Evolutionary conservation across 2,113 vertebrate species (phyloP), one percentile per base, ranked within the genome.

Genomic region (Rhombomys opimus): DNA sequence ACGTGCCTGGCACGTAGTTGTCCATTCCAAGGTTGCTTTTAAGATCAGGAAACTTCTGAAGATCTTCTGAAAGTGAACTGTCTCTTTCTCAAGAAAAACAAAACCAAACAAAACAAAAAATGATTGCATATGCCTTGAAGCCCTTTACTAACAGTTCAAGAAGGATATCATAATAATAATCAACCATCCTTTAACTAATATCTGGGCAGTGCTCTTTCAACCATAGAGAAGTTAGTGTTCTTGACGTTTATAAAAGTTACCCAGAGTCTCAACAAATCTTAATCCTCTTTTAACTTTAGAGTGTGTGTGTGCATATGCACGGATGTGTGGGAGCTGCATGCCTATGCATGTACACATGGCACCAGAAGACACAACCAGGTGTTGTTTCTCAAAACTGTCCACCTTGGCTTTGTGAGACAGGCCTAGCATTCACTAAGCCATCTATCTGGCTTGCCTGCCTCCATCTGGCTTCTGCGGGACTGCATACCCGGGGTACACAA

Each of bases 181-280:
- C 12, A 93, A 30, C 27, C 38, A 50, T 35, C 13, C 68, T 93
- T 86, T 78, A 89, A 77, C 46, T 76, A 73, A 90, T 25, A 35
- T 9, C 8, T 63, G 61, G 46, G 20, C 54, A 90, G 4, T 84
- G 88, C 38, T 84, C n/a, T 87, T 25, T 72, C 23, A 94, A 52
- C 17, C 23, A 84, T 23, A 46, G 17, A 92, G 68, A 95, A 81
- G 59, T 90, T 41, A 86, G 54, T 78, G 38, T 54, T 89, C 41
- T 54, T 70, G 59, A 85, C 50, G 84, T 73, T 90, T 81, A 57
- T 57, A 18, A 94, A 87, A 38, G 57, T 73, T 85, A 95, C 27
- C 35, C 65, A 88, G 32, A 72, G 57, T 90, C 20, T 96, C 73
- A 73, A 68, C 46, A 97, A 96, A 75, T 89, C 54, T 85, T 93